Base-by-base conservation (phyloP, 1,140 invertebrate species). In the Caenorhabditis tropicalis region DNA sequence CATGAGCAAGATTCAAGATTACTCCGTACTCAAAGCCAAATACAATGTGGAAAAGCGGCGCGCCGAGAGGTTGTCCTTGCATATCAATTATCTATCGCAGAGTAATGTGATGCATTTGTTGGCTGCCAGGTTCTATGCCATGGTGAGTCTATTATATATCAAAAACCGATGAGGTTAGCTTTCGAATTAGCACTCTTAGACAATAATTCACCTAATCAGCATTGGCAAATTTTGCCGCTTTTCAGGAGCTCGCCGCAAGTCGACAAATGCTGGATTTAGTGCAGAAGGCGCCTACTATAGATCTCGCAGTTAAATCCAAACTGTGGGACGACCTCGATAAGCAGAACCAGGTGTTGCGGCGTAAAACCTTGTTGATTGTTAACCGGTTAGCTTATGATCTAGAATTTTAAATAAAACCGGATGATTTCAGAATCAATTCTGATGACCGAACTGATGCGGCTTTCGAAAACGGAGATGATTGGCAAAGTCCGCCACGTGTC, bases 231-330 rank as follows among this genome's bases (percentile, higher is more conserved):
- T 24, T 74, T 74, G 36, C 65, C n/a, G 43, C n/a, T 33, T 74
- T 74, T 12, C 36, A 74, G 65, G 65, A 74, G 65, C n/a, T 74
- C 19, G 65, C 65, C 19, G 65, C 65, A 46, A 21, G 43, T 33
- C 65, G 65, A 27, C 65, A 74, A n/a, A 74, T 74, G 65, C 43
- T 74, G 65, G 65, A 74, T 43, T 74, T 74, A 36, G 36, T 74
- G 65, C 65, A 36, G 19, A 74, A 74, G 36, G 33, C 65, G n/a
- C 5, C 65, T 1, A 21, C 36, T 6, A 74, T 74, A n/a, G 33
- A 74, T 3, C 9, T 36, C 29, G 65, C 65, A 3, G 65, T 74
- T 36, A 74, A 74, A 43, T 74, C 65, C n/a, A 74, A 74, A 24
- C n/a, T 74, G 15, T 74, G 65, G 65, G 65, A 74, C 10, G 36